Evolutionary conservation across 2,797 vertebrate genomes (phyloP), one percentile per base, ranked within the genome.

Genomic region (Heliangelus exortis): DNA sequence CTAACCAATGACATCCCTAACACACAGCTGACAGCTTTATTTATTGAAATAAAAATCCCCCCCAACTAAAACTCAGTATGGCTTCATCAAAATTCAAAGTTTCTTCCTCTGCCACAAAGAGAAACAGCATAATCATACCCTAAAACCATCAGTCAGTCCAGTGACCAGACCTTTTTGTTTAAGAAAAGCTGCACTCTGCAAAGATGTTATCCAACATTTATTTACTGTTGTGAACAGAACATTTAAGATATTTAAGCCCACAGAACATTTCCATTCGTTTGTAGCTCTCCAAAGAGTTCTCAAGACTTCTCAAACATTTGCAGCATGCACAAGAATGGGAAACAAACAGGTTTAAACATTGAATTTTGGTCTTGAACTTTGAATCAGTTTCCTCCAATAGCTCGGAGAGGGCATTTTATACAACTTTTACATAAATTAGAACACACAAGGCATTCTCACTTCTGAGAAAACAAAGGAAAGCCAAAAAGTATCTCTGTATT

Each of bases 251-350:
- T 15, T 18, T 28, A 34, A 34, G 48, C 8, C 68, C 18, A 29
- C 14, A 10, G 29, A 66, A 80, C 31, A 55, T 15, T 68, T 22
- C 54, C 22, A 6, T 4, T 36, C 6, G 3, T 13, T 77, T 74
- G 59, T 1, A 89, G 39, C 31, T 31, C 67, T 84, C 34, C 29
- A 19, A 33, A 54, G 41, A 57, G 36, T 41, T 67, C 86, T 77
- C 28, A 31, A n/a, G 53, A 43, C 57, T 34, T 68, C 69, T 47
- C 51, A 75, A 62, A 25, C 36, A 23, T 41, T 12, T 45, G 43
- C 12, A 55, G 17, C 1, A 0, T 4, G 17, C 53, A 50, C 18
- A 9, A 0, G 57, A 36, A 20, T n/a, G 8, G 10, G 9, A 53
- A 78, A 69, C 12, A 50, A 62, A n/a, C 2, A 34, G 8, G 2